Conservation (phyloP, 2,113 vertebrate genomes). For the Dipodomys spectabilis region DNA sequence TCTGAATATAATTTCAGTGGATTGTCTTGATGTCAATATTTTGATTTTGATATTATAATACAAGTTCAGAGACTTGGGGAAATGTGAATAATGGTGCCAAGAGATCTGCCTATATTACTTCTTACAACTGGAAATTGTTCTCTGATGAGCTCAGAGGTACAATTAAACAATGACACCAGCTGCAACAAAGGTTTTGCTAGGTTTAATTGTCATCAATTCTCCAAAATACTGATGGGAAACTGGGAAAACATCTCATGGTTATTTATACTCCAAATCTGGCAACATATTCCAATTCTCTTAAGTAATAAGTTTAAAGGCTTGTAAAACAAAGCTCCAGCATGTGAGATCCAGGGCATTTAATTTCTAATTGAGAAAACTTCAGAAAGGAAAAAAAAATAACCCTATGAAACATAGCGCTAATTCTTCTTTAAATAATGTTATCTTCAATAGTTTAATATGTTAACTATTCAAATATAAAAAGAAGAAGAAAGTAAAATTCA, state of each 20-base stretch:
- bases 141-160: background rate
- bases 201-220: background rate
- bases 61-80: background rate
- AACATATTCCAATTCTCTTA: background rate
- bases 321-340: background rate
- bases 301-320: background rate
- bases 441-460: background rate
- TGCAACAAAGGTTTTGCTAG: background rate
- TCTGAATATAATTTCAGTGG: background rate
- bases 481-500: background rate
- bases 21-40: background rate
- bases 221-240: background rate
- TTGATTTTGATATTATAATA: background rate
- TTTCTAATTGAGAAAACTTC: background rate
- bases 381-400: background rate
- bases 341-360: background rate
- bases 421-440: background rate
- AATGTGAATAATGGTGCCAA: background rate
- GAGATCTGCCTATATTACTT: background rate
- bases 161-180: background rate
- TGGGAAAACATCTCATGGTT: background rate
- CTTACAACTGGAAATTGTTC: background rate
- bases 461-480: background rate
- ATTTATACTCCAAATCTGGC: slow-evolving; percentile 35
- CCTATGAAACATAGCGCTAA: background rate